Base-by-base conservation (phyloP, 2,888 invertebrate species). In the Cylindroiulus punctatus region DNA sequence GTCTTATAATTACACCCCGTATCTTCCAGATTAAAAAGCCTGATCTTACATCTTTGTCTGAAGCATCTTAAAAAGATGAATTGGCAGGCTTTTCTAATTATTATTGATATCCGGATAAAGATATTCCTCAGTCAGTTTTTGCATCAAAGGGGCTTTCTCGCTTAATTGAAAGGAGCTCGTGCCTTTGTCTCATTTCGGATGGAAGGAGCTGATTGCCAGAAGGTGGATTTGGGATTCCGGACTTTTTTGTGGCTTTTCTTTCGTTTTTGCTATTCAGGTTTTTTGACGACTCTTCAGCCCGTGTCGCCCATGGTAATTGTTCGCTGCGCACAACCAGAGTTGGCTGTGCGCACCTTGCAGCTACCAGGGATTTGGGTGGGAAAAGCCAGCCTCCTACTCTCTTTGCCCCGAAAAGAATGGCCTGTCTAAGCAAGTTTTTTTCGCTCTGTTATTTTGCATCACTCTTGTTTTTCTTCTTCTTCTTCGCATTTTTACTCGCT, bases 131-230 rank as follows among this genome's bases (percentile, higher is more conserved):
- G 26, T 22, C 7, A 26, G 65, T 65, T 65, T 65, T 65, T 65
- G 65, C 26, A n/a, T 65, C 65, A 26, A 65, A 2, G 10, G 65
- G 65, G 65, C 65, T 65, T 65, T 65, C 65, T 65, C 26, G 65
- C 22, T 65, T 65, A 65, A 65, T 65, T 65, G 65, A 65, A 65
- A 65, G 26, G 65, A n/a, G 65, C 65, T 65, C 26, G 65, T 65
- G 65, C 65, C 65, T 65, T 65, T 65, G 65, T 65, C 65, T 65
- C 65, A 65, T 65, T 65, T 65, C 26, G 65, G 65, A 65, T 65
- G 26, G 22, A 26, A 65, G 65, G 26, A 65, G 65, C 26, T 65
- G 65, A 65, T 65, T 65, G 26, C 26, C 8, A 65, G 4, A 65
- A 65, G 65, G 65, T 26, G 26, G 26, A 26, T 26, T 65, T 65